A percentile compares a stretch with the other conserved stretches of the same genome.
Conservation (phyloP, 2,888 invertebrate genomes). For the Lamellibrachia satsuma region DNA sequence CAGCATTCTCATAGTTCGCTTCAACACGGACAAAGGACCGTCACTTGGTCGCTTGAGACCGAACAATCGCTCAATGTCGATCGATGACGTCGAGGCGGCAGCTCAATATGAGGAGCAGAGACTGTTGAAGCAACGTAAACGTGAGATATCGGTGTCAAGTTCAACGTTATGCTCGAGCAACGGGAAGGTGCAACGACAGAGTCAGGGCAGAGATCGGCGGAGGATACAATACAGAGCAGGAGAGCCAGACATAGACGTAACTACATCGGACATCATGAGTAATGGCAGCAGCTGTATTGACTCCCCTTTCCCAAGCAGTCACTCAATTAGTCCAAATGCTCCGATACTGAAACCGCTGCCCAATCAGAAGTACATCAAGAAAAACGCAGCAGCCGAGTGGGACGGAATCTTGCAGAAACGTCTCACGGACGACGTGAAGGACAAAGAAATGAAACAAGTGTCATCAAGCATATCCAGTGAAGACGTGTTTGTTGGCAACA, state of each 20-base stretch:
- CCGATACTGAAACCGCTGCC: conserved; percentile 19
- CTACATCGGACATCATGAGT: neutral
- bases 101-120: conserved; percentile 36
- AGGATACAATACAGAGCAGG: neutral
- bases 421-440: conserved; percentile 57
- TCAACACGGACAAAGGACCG: conserved; percentile 45
- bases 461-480: conserved; percentile 19
- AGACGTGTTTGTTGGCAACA: neutral
- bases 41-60: conserved; percentile 41
- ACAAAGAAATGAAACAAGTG: conserved; percentile 51
- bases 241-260: neutral
- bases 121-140: neutral
- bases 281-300: neutral
- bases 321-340: neutral
- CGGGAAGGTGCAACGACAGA: conserved; percentile 19
- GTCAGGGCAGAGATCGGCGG: neutral
- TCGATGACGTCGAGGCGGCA: conserved; percentile 45
- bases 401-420: conserved; percentile 54
- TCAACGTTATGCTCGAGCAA: neutral
- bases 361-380: conserved; percentile 34
- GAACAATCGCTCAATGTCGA: conserved; percentile 41
- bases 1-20: conserved; percentile 80
- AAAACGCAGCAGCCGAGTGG: conserved; percentile 48
- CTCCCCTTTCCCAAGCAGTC: neutral
- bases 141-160: neutral